Conservation (phyloP, 2,113 vertebrate species). For the Fukomys damarensis region DNA sequence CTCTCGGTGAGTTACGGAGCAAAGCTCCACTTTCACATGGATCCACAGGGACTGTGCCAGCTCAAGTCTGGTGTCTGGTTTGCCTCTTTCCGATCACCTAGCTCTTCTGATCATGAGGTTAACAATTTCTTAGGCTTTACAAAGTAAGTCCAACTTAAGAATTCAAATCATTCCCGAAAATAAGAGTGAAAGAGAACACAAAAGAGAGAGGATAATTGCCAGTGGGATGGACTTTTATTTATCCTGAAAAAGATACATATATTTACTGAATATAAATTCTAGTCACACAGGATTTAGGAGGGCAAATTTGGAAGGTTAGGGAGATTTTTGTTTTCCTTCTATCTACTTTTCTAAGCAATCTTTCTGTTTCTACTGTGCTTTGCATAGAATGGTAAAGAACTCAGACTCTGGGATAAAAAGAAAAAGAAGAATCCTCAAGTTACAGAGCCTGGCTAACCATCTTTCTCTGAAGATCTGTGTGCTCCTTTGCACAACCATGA, state of each 20-base stretch:
- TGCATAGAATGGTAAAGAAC: conserved; percentile 62
- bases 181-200: not conserved
- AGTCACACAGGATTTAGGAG: not conserved
- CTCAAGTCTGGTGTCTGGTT: not conserved
- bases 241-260: not conserved
- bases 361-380: conserved; percentile 72
- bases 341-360: conserved; percentile 71
- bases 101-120: not conserved
- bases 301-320: conserved; percentile 28
- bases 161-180: conserved; percentile 23
- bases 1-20: not conserved
- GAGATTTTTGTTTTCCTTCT: conserved; percentile 61
- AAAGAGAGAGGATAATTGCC: not conserved
- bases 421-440: conserved; percentile 73
- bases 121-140: conserved; percentile 50
- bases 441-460: conserved; percentile 62
- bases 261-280: conserved; percentile 64
- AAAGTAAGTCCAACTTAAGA: conserved; percentile 32
- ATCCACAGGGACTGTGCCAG: not conserved
- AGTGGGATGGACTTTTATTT: conserved; percentile 19
- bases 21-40: not conserved
- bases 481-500: conserved; percentile 62
- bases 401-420: conserved; percentile 56
- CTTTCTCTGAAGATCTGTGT: conserved; percentile 71
- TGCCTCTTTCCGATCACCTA: conserved; percentile 2